These are phyloP conservation scores for Synergus laeviventris DNA, from an alignment of 2,888 invertebrate species.

Conservation along the genomic window DNA sequence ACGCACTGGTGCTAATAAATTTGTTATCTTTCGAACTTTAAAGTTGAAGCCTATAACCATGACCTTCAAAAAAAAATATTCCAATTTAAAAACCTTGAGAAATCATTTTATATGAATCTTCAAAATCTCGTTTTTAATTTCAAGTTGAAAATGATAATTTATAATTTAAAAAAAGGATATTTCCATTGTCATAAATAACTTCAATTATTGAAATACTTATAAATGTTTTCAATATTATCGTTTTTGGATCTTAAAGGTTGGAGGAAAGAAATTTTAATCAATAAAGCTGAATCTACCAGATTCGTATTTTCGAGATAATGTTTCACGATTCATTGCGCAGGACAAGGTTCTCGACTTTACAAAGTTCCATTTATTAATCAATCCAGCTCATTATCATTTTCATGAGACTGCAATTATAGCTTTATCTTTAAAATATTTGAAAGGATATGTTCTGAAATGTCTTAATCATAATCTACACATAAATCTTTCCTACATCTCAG, in stretches of 20 bases:
- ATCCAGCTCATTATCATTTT: neutral
- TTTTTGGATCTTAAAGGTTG: neutral
- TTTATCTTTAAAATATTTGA: neutral
- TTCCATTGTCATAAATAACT: too few relatives aligned
- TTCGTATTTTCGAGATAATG: neutral
- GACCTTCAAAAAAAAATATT: neutral
- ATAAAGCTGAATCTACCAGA: neutral
- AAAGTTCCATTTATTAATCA: neutral
- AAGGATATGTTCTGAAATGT: neutral
- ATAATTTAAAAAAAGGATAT: too few relatives aligned
- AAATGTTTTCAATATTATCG: too few relatives aligned
- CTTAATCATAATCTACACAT: neutral
- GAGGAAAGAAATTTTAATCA: neutral
- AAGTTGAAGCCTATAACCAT: neutral
- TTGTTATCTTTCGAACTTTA: conserved; percentile 1
- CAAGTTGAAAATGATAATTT: neutral
- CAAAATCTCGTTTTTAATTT: too few relatives aligned
- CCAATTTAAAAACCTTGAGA: neutral
- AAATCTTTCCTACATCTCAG: neutral
- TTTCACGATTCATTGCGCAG: neutral
- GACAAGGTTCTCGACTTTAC: neutral
- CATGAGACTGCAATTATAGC: too few relatives aligned
- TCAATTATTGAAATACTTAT: too few relatives aligned
- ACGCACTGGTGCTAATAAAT: conserved; percentile 5
- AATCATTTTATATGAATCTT: neutral